Base-by-base conservation (phyloP, 2,113 vertebrate species). In the Lucifuga dentata region DNA sequence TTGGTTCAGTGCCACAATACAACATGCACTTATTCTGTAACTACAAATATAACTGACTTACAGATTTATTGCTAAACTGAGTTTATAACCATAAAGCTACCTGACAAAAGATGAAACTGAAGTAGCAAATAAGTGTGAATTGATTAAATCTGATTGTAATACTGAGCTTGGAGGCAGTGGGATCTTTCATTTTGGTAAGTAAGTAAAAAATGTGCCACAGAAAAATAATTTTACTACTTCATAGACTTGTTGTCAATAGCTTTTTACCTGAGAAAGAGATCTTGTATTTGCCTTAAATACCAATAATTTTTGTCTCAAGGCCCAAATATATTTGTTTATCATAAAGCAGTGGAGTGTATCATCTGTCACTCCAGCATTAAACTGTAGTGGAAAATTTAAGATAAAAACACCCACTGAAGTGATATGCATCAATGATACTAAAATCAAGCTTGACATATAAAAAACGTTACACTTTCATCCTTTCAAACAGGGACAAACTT, bases 271-370 rank as follows among this genome's bases (percentile, higher is more conserved):
- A 62, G 8, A 38, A 55, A 38, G 41, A 59, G 5, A 45, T 56
- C 15, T 16, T 1, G 11, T 23, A 13, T 52, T 41, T 43, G 16
- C 11, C n/a, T n/a, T n/a, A n/a, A 35, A 11, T 29, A 29, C 3
- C 26, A 29, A 29, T 29, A n/a, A n/a, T 39, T 62, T 39, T 16
- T 24, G n/a, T 41, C 19, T 26, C 1, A 0, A 12, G 55, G 52
- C 57, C n/a, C 21, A 64, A 59, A 39, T 43, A 3, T 19, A 44
- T 20, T 29, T 48, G 12, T 79, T 79, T 66, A 48, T 35, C 50
- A 39, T 52, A 26, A 48, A 60, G 15, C 71, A 64, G 17, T 15
- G 45, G 46, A 74, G 57, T 53, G 58, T 35, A 19, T 58, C 8
- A 51, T n/a, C 48, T 32, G 38, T 51, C 19, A 29, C 7, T 29